Evolutionary conservation across 2,113 vertebrate species (phyloP).

Genomic region (Aplodontia rufa): DNA sequence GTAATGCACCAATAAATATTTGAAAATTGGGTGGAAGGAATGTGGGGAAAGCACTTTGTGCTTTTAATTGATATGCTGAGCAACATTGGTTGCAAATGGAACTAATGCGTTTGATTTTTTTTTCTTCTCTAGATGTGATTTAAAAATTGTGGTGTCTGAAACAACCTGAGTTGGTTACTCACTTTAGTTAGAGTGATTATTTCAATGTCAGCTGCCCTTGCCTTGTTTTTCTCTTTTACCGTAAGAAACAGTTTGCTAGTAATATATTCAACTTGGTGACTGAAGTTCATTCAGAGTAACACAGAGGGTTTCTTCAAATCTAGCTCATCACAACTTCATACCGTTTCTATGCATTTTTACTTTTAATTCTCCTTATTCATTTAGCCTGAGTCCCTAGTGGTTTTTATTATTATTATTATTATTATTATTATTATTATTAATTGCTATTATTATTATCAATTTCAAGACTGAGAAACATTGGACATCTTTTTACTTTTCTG

Average conservation of each 20-base stretch:
- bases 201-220: background rate
- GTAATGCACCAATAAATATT: conserved; percentile 77
- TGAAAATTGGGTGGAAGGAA: conserved; percentile 72
- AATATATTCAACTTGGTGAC: background rate
- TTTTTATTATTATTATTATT: too few relatives aligned
- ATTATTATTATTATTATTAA: too few relatives aligned
- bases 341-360: background rate
- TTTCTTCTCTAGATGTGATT: conserved; percentile 58
- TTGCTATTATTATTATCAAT: too few relatives aligned
- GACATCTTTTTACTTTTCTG: conserved; percentile 1
- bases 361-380: background rate
- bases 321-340: background rate
- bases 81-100: conserved; percentile 63
- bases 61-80: conserved; percentile 69
- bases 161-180: conserved; percentile 10
- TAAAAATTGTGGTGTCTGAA: conserved; percentile 53
- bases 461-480: background rate
- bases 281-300: background rate
- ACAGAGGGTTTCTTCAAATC: conserved; percentile 31
- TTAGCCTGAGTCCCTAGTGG: background rate
- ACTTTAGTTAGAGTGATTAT: background rate
- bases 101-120: conserved; percentile 68
- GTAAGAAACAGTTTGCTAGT: background rate
- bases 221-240: background rate
- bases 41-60: conserved; percentile 69